A percentile compares a stretch with the other conserved stretches of the same genome.
These are phyloP conservation scores for Eolophus roseicapilla DNA, from an alignment of 2,113 vertebrate genomes.

Conservation along the genomic window DNA sequence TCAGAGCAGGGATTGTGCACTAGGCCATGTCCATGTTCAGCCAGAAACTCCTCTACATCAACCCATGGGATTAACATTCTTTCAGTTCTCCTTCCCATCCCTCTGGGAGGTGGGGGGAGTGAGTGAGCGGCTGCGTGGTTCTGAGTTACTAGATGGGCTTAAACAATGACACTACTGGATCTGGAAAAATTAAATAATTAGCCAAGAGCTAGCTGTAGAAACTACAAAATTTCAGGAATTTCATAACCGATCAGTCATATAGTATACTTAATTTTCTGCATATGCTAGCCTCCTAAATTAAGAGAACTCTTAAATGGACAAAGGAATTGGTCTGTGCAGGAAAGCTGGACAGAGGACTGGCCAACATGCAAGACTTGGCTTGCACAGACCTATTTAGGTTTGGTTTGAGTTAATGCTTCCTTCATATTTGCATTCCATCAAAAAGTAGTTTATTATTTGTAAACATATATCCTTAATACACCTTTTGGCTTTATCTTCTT, in stretches of 20 bases:
- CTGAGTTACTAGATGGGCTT: too few relatives aligned
- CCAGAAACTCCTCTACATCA: too few relatives aligned
- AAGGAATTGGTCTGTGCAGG: neutral
- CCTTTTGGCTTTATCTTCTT: neutral
- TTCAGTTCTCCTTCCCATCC: too few relatives aligned
- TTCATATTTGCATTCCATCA: slow-evolving; percentile 8
- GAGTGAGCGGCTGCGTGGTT: too few relatives aligned
- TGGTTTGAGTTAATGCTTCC: slow-evolving; percentile 9
- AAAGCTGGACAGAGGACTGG: neutral
- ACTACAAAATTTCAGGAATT: neutral
- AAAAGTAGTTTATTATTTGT: slow-evolving; percentile 3
- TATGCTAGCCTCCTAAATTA: neutral
- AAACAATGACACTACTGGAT: too few relatives aligned
- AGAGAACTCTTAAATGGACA: neutral
- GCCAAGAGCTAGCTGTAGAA: neutral
- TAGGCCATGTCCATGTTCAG: too few relatives aligned
- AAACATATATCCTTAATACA: neutral
- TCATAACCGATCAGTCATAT: neutral
- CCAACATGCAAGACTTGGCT: neutral
- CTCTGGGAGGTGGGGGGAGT: too few relatives aligned
- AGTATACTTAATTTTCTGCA: neutral
- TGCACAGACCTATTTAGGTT: neutral
- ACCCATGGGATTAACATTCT: too few relatives aligned
- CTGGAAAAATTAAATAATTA: too few relatives aligned
- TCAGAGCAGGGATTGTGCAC: too few relatives aligned